phyloP scores from a whole-genome alignment of 2,797 vertebrate genomes.

The Cottoperca gobio region DNA sequence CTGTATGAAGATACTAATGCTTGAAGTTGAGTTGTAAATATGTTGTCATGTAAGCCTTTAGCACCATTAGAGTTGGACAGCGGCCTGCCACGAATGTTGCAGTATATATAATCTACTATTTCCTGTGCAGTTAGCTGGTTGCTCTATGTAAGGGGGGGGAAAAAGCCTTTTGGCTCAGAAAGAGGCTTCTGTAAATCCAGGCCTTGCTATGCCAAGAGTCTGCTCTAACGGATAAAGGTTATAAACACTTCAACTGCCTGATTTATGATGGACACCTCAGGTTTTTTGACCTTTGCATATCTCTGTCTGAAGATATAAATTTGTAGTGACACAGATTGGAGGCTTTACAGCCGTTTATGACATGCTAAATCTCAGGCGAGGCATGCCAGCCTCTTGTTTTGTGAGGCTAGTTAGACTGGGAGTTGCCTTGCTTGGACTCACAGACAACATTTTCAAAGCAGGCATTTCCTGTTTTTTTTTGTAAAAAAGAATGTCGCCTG shows the following conservation, averaged over 20 bases:
- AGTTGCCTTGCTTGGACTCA: slow-evolving; percentile 66
- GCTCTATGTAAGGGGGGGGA: slow-evolving; percentile 49
- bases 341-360: slow-evolving; percentile 88
- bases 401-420: slow-evolving; percentile 75
- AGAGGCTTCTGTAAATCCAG: slow-evolving; percentile 82
- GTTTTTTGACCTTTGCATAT: slow-evolving; percentile 90
- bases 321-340: slow-evolving; percentile 90
- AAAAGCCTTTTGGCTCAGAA: slow-evolving; percentile 69
- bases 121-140: slow-evolving; percentile 61
- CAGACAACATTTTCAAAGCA: slow-evolving; percentile 42
- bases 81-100: slow-evolving; percentile 49
- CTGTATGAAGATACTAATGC: slow-evolving; percentile 53
- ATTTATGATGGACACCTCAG: slow-evolving; percentile 88
- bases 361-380: slow-evolving; percentile 86
- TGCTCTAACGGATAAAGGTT: slow-evolving; percentile 87
- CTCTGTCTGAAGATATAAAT: slow-evolving; percentile 89
- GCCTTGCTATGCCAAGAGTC: slow-evolving; percentile 84
- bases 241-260: slow-evolving; percentile 87
- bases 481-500: slow-evolving; percentile 10
- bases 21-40: slow-evolving; percentile 63
- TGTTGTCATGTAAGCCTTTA: slow-evolving; percentile 63
- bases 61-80: slow-evolving; percentile 54
- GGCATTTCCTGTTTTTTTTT: slow-evolving; percentile 22
- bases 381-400: slow-evolving; percentile 83
- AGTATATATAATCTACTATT: slow-evolving; percentile 64